Evolutionary conservation across 2,113 vertebrate species (phyloP), one percentile per base, ranked within the genome.

Genomic region (Falco punctatus): DNA sequence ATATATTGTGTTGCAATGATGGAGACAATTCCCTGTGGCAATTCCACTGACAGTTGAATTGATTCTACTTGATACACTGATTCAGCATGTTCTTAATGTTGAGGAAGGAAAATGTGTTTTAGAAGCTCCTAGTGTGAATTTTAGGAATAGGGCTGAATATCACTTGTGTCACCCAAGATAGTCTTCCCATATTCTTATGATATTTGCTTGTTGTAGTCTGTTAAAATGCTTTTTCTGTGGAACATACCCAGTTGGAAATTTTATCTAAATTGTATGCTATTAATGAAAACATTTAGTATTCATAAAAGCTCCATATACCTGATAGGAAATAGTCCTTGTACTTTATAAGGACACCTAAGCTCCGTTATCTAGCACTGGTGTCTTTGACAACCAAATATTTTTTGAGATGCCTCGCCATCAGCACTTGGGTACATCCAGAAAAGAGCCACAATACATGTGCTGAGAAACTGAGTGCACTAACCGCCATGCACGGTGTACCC

Each of bases 41-140:
- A 73, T 84, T 96, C 72, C 13, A n/a, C 55, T 96, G 83, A 90
- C 92, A 92, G 66, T 40, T 92, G 90, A 91, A 42, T 81, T 97
- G 69, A 92, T 96, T 97, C 70, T 91, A 96, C 71, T 67, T 97
- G 92, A 85, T 92, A 90, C 42, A 82, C 49, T 44, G 11, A 96
- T 79, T 97, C 72, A 49, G 57, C 3, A 2, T 62, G 48, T 51
- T 83, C 59, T 87, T 69, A 86, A 73, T 48, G 12, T 12, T 65
- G 92, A 96, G 81, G 38, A 88, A 82, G 38, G 64, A 96, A 96
- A 94, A 92, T 30, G 26, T 69, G 28, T 10, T 95, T 94, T 70
- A 86, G 81, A 94, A 77, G 78, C 26, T 96, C n/a, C 67, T 51
- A 27, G 69, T 23, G 18, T 52, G 90, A 88, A 55, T 61, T 51